Conservation (phyloP, 1,140 invertebrate genomes). For the Cotesia vestalis region DNA sequence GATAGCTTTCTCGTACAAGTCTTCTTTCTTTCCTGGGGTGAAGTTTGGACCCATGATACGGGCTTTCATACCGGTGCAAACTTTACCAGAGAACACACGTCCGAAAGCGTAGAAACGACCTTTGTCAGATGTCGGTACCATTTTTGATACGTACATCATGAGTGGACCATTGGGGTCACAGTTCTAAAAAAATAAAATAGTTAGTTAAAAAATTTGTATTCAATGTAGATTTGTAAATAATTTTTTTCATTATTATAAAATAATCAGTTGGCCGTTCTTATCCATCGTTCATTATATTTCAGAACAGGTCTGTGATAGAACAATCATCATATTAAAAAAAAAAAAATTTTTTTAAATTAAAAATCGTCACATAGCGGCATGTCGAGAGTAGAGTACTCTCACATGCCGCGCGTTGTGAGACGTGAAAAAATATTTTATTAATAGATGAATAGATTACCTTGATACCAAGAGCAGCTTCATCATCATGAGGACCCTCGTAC, state of each 20-base stretch:
- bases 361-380: too few relatives aligned
- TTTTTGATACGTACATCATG: slow-evolving; percentile 99
- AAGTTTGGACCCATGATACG: slow-evolving; percentile 99
- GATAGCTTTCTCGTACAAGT: slow-evolving; percentile 98
- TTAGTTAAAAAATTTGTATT: slow-evolving; percentile 1
- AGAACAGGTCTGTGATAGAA: slow-evolving; percentile 65
- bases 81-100: slow-evolving; percentile 98
- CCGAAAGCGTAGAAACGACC: slow-evolving; percentile 99
- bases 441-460: slow-evolving; percentile 66
- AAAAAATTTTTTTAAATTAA: too few relatives aligned
- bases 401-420: too few relatives aligned
- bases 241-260: background rate
- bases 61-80: slow-evolving; percentile 94
- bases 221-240: background rate
- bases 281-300: slow-evolving; percentile 54
- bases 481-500: slow-evolving; percentile 97
- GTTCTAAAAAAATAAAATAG: slow-evolving; percentile 67
- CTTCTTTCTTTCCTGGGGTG: slow-evolving; percentile 97
- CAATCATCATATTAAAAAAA: slow-evolving; percentile 53
- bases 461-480: slow-evolving; percentile 92
- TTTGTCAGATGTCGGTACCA: slow-evolving; percentile 99
- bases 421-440: background rate
- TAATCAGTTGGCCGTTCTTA: slow-evolving; percentile 56
- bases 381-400: too few relatives aligned
- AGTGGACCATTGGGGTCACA: slow-evolving; percentile 96